Percentiles rank a stretch among this genome's conserved stretches.
Conservation (phyloP, 2,888 invertebrate species). For the Drosophila limbata region DNA sequence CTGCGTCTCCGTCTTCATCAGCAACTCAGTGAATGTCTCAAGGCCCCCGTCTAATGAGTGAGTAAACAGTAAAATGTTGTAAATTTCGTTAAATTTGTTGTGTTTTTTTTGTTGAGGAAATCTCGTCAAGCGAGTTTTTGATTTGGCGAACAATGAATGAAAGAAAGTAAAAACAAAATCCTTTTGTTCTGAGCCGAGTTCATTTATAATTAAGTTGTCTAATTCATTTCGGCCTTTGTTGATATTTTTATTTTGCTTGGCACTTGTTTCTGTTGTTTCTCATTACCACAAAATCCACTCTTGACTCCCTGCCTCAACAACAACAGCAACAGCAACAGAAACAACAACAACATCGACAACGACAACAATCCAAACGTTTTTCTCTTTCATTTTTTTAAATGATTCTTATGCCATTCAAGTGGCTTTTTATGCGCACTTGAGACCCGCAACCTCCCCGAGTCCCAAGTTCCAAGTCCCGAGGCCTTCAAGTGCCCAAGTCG, state of each 20-base stretch:
- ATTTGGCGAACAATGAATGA: conserved; percentile 36
- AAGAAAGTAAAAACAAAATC: conserved; percentile 56
- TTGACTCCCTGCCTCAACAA: conserved; percentile 26
- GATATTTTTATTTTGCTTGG: conserved; percentile 41
- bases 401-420: conserved; percentile 79
- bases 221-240: conserved; percentile 76
- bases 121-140: conserved; percentile 35
- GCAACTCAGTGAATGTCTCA: conserved; percentile 30
- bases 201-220: conserved; percentile 83
- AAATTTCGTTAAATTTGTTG: conserved; percentile 40
- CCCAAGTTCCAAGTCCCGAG: conserved; percentile 22
- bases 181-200: conserved; percentile 70
- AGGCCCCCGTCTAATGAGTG: conserved; percentile 69
- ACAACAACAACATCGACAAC: conserved; percentile 39
- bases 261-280: conserved; percentile 51
- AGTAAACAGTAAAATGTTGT: conserved; percentile 70
- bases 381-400: conserved; percentile 51
- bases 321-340: conserved; percentile 9
- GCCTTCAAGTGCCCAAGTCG: conserved; percentile 42
- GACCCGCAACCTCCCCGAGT: conserved; percentile 16
- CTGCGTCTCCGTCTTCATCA: not conserved
- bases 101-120: conserved; percentile 6
- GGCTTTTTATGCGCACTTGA: conserved; percentile 77
- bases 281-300: conserved; percentile 81
- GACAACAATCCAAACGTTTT: conserved; percentile 69